Conservation (phyloP, 2,113 vertebrate species). For the Aptenodytes forsteri region DNA sequence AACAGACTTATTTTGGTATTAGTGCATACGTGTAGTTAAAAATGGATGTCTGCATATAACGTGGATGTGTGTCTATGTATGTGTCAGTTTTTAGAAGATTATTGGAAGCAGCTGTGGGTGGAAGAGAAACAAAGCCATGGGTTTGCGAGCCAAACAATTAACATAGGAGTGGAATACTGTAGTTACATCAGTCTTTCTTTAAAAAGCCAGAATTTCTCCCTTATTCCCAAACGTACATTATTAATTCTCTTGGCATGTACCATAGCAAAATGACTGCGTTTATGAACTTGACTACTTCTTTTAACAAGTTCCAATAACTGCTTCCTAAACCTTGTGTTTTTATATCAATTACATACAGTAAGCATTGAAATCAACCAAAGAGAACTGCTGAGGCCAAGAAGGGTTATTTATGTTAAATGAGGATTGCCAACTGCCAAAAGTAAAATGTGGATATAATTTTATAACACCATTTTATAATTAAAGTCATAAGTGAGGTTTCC, state of each 20-base stretch:
- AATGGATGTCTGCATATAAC: background rate
- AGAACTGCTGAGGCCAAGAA: slow-evolving; percentile 71
- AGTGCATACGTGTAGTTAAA: background rate
- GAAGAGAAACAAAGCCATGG: slow-evolving; percentile 62
- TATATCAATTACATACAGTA: slow-evolving; percentile 82
- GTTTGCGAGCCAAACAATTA: slow-evolving; percentile 68
- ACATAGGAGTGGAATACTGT: slow-evolving; percentile 54
- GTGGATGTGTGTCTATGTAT: background rate
- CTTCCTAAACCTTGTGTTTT: slow-evolving; percentile 83
- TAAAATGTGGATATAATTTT: slow-evolving; percentile 86
- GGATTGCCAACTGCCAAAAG: slow-evolving; percentile 73
- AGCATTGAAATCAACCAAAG: slow-evolving; percentile 77
- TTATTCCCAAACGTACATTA: slow-evolving; percentile 70
- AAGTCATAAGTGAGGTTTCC: slow-evolving; percentile 85
- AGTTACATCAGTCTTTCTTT: slow-evolving; percentile 71
- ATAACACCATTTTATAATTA: slow-evolving; percentile 86
- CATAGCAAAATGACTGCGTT: slow-evolving; percentile 75
- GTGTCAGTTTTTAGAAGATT: slow-evolving; percentile 46
- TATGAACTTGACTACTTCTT: slow-evolving; percentile 81
- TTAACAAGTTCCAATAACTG: slow-evolving; percentile 83
- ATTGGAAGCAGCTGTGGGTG: slow-evolving; percentile 66
- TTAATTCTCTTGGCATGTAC: slow-evolving; percentile 80
- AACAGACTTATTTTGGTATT: background rate
- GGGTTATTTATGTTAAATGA: slow-evolving; percentile 72
- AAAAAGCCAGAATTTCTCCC: slow-evolving; percentile 68